Evolutionary conservation across 2,797 vertebrate species (phyloP), one percentile per base, ranked within the genome.

Genomic region (Pseudopleuronectes americanus): DNA sequence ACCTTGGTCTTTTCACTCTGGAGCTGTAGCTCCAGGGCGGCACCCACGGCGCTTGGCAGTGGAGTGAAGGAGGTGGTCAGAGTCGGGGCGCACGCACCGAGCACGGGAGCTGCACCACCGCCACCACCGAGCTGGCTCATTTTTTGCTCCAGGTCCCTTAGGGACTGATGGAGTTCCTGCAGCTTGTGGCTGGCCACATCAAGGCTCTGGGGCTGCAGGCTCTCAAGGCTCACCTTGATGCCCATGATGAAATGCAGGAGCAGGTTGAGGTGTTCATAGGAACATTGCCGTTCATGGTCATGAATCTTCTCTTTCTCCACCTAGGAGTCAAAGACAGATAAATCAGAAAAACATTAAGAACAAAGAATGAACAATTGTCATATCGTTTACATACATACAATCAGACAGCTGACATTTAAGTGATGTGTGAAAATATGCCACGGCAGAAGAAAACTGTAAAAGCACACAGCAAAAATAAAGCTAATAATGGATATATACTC

Each of bases 241-340:
- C 94, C 94, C 95, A 95, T 95, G 83, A 95, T 95, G 85, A 94
- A 95, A 38, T 94, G 94, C 86, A 97, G 93, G 0, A 99, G 92
- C 85, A 98, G 90, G 87, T 95, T 96, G 71, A 99, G 93, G 87
- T 99, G 98, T 31, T 98, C 96, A 0, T 92, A 94, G 1, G 97
- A 93, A 78, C 89, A 94, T 66, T 92, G 95, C 0, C 89, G 94
- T 91, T 99, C 98, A 0, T 99, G 98, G 31, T 97, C 96, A 0
- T 89, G 90, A 43, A 94, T 94, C 76, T 93, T 95, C 89, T 97
- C 97, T 4, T 95, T 95, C 71, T 98, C 97, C 84, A 97, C 96
- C 98, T 99, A 71, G 2, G 56, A 55, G 53, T 33, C 36, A 71
- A 74, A 83, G 24, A 74, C 41, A 61, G 3, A 76, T 8, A 72